Evolutionary conservation across 2,888 invertebrate genomes (phyloP).

Genomic region (Globia sparganii): DNA sequence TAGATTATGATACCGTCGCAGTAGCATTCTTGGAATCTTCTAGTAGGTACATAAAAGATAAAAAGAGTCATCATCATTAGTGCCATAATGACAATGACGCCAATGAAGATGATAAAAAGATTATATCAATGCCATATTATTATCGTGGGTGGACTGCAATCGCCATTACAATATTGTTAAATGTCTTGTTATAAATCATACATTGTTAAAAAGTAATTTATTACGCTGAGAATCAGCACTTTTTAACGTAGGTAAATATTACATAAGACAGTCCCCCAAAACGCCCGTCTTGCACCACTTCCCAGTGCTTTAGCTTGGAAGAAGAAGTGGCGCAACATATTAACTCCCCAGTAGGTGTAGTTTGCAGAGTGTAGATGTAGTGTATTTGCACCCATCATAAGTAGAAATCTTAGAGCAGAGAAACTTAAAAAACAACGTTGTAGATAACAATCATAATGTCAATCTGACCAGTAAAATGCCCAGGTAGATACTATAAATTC

Average conservation of each 20-base stretch:
- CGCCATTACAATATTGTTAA: not conserved
- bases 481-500: too few relatives aligned
- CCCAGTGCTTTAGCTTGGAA: not conserved
- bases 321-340: not conserved
- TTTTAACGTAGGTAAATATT: not conserved
- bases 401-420: not conserved
- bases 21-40: not conserved
- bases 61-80: conserved; percentile 26
- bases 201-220: not conserved
- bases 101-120: conserved; percentile 20
- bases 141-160: conserved; percentile 2
- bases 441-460: not conserved
- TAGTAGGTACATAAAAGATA: not conserved
- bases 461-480: not conserved
- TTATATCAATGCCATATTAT: conserved; percentile 12
- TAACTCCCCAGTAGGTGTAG: not conserved
- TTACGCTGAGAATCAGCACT: not conserved
- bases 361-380: not conserved
- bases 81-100: not conserved
- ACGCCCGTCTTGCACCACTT: not conserved
- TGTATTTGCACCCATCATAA: not conserved
- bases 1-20: not conserved
- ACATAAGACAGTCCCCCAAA: not conserved
- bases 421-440: not conserved
- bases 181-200: conserved; percentile 5